Percentiles rank a stretch among this genome's conserved stretches.
These are phyloP conservation scores for Odontamblyopus rebecca DNA, from an alignment of 2,797 vertebrate genomes.

Conservation along the genomic window DNA sequence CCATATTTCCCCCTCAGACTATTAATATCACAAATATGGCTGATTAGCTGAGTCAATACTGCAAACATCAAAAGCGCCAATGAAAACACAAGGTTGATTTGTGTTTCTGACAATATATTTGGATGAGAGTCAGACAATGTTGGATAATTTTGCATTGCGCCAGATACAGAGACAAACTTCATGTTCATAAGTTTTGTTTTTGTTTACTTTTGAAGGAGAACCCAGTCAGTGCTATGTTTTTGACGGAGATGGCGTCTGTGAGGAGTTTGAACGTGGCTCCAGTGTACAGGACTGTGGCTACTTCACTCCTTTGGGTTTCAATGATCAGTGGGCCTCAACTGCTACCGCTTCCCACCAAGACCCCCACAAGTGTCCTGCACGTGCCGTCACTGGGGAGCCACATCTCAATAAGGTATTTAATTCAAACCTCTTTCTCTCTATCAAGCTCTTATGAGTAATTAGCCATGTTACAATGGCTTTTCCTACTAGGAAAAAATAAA, in stretches of 20 bases:
- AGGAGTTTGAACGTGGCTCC: constrained; percentile 85
- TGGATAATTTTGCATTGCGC: constrained; percentile 37
- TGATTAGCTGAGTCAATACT: constrained; percentile 44
- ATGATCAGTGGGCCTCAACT: constrained; percentile 87
- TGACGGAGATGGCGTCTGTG: constrained; percentile 86
- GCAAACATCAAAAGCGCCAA: constrained; percentile 50
- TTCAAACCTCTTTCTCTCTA: no score
- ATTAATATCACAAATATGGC: constrained; percentile 50
- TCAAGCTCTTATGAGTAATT: neutral
- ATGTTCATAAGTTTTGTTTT: constrained; percentile 56
- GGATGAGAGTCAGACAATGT: constrained; percentile 46
- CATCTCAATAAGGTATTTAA: constrained; percentile 74
- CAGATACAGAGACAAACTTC: constrained; percentile 58
- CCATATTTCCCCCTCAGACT: constrained; percentile 32
- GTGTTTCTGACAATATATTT: constrained; percentile 63
- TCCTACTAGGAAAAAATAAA: neutral
- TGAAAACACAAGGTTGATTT: constrained; percentile 58
- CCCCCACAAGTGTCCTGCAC: constrained; percentile 78
- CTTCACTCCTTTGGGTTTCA: constrained; percentile 82
- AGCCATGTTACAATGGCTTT: neutral
- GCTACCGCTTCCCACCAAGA: constrained; percentile 86
- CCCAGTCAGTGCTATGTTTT: constrained; percentile 91
- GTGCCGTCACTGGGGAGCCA: constrained; percentile 85
- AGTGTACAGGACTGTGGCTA: constrained; percentile 87
- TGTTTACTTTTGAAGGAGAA: constrained; percentile 78